phyloP scores from a whole-genome alignment of 2,797 vertebrate species.

The Tympanoctomys barrerae region DNA sequence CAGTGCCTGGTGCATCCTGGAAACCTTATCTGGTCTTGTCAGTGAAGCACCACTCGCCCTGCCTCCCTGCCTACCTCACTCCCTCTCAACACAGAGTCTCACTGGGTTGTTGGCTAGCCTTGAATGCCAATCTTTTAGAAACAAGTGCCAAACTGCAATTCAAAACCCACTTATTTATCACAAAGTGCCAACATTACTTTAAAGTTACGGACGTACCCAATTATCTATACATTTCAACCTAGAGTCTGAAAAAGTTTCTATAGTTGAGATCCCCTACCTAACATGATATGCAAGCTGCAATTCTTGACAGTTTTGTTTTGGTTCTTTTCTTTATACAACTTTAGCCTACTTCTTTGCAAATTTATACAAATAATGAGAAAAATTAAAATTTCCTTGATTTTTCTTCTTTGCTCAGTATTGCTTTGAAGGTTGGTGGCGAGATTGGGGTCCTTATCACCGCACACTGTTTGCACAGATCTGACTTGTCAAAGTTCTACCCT shows the following conservation, averaged over 20 bases:
- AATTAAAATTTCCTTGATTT: background rate
- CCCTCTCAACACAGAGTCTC: background rate
- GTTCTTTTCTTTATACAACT: background rate
- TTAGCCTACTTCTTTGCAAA: background rate
- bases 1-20: background rate
- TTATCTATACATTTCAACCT: slow-evolving; percentile 44
- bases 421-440: background rate
- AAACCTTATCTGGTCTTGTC: background rate
- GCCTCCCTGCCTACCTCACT: too few relatives aligned
- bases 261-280: background rate
- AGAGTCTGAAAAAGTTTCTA: background rate
- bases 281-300: background rate
- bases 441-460: background rate
- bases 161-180: background rate
- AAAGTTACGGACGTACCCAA: background rate
- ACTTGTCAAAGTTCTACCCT: background rate
- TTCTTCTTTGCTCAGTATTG: background rate
- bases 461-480: background rate
- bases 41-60: background rate
- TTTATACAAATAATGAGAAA: slow-evolving; percentile 12
- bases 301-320: slow-evolving; percentile 34
- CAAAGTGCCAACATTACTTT: background rate
- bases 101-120: background rate
- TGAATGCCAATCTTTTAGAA: background rate
- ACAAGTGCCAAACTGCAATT: background rate